phyloP scores from a whole-genome alignment of 2,888 invertebrate species.

The Doris montereyensis region DNA sequence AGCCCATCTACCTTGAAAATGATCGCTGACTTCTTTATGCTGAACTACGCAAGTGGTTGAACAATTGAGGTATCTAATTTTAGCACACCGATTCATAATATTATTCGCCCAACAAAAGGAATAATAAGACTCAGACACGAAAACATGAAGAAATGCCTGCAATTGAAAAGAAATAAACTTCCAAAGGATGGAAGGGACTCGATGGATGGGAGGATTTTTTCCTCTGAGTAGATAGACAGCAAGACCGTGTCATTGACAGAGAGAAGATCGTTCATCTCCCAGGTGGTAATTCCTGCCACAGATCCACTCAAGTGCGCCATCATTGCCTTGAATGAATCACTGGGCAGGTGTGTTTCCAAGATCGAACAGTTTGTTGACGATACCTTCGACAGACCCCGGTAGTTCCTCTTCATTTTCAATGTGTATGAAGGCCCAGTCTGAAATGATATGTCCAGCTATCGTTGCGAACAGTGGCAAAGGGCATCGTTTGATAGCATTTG shows the following conservation, averaged over 20 bases:
- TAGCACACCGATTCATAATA: background rate
- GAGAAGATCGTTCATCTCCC: constrained; percentile 42
- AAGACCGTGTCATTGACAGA: constrained; percentile 37
- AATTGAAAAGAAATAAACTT: constrained; percentile 21
- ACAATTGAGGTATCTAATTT: constrained; percentile 14
- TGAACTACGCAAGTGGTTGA: background rate
- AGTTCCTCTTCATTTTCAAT: constrained; percentile 1
- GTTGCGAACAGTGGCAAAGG: constrained; percentile 42
- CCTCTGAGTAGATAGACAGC: constrained; percentile 31
- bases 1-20: constrained; percentile 37
- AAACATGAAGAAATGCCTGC: constrained; percentile 22
- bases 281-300: constrained; percentile 39
- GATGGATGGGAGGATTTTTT: constrained; percentile 1
- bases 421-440: constrained; percentile 27
- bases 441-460: constrained; percentile 9
- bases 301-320: constrained; percentile 39
- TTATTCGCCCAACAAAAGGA: constrained; percentile 33
- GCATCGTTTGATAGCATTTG: constrained; percentile 13
- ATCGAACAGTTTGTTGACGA: constrained; percentile 18
- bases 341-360: constrained; percentile 30
- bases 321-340: constrained; percentile 27
- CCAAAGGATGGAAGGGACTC: constrained; percentile 43
- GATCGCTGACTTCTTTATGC: constrained; percentile 35
- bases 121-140: constrained; percentile 27
- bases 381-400: constrained; percentile 32